phyloP scores from a whole-genome alignment of 1,140 invertebrate genomes.

The Penaeus indicus region DNA sequence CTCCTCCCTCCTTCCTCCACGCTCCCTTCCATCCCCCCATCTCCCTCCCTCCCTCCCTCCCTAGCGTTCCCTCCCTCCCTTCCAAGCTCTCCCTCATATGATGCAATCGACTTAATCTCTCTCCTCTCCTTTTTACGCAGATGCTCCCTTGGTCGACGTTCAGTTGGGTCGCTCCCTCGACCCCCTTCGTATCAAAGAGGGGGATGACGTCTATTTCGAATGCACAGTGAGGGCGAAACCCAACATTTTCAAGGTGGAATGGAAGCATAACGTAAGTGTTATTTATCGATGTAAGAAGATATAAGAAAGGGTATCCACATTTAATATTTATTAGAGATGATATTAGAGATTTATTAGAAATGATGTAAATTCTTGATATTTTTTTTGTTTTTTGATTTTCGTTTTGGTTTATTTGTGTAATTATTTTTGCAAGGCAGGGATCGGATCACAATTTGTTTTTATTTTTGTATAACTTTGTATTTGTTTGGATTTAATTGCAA shows the following conservation, averaged over 20 bases:
- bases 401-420: too few relatives aligned
- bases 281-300: not conserved
- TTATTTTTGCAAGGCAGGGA: too few relatives aligned
- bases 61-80: too few relatives aligned
- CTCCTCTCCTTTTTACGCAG: slow-evolving; percentile 66
- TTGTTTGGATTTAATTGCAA: not conserved
- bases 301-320: not conserved
- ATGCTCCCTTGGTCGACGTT: slow-evolving; percentile 71
- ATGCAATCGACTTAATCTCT: too few relatives aligned
- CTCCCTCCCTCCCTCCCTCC: too few relatives aligned
- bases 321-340: too few relatives aligned
- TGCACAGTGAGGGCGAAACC: slow-evolving; percentile 90
- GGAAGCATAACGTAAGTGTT: slow-evolving; percentile 91
- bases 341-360: too few relatives aligned
- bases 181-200: slow-evolving; percentile 84
- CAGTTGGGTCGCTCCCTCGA: slow-evolving; percentile 72
- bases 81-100: too few relatives aligned
- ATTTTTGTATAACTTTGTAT: not conserved
- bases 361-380: too few relatives aligned
- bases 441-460: not conserved
- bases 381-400: too few relatives aligned
- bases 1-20: too few relatives aligned
- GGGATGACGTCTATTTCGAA: slow-evolving; percentile 91
- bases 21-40: too few relatives aligned
- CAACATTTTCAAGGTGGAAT: slow-evolving; percentile 86